Base-by-base conservation (phyloP, 2,797 vertebrate genomes). In the Cottoperca gobio region DNA sequence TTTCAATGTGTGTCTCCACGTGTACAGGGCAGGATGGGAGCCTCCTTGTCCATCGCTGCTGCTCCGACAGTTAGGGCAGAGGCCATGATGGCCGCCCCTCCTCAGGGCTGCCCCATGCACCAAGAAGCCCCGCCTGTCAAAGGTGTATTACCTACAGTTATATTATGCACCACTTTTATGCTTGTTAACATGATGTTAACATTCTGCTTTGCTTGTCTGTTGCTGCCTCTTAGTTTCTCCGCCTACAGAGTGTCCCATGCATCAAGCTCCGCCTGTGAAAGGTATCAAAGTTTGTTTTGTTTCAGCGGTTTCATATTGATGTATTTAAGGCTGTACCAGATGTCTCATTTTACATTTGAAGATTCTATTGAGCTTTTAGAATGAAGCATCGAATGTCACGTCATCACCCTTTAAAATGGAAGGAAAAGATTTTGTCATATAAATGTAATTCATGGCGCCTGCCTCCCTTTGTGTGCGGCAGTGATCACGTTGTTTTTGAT, bases 61-160 rank as follows among this genome's bases (percentile, higher is more conserved):
- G 46, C 94, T 2, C 76, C 90, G 0, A 86, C 92, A 0, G 88
- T 91, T 8, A 88, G 67, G 52, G 69, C 92, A 0, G 93, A 94
- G 1, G 64, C 76, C 0, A 76, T 70, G 7, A 49, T 90, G 43
- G 64, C 58, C 0, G 49, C 86, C 0, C 89, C 94, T 0, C 92
- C 95, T 10, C 91, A 94, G 33, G 91, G 90, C 59, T 96, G 95
- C 45, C 96, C 96, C 0, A 94, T 96, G 95, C 96, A 96, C 48
- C 93, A 94, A 66, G 85, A 94, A 42, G 76, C 12, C 37, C 86
- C 60, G 37, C 62, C 83, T 14, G 64, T 79, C 17, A 62, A 77
- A 90, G 91, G 92, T 93, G 7, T 1, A 8, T 33, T n/a, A n/a
- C n/a, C n/a, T n/a, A n/a, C 28, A 28, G 28, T 28, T 28, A 3